These are phyloP conservation scores for Chromis chromis DNA, from an alignment of 2,797 vertebrate species.

Conservation along the genomic window DNA sequence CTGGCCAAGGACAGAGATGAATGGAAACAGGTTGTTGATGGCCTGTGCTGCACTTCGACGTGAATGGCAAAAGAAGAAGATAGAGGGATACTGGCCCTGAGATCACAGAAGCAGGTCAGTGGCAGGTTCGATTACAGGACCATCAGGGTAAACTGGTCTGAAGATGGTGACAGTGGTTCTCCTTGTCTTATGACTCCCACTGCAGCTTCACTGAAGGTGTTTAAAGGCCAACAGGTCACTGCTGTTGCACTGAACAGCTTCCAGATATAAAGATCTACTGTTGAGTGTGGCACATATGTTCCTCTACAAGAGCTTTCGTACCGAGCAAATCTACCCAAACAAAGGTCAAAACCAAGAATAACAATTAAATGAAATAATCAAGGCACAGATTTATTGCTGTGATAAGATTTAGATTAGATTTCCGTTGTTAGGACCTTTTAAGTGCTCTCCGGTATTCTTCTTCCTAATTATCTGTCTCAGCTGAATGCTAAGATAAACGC, in stretches of 20 bases:
- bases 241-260: not conserved
- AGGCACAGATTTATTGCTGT: not conserved
- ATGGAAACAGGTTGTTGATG: too few species aligned
- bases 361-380: not conserved
- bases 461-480: conserved; percentile 8
- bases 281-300: not conserved
- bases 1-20: too few species aligned
- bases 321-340: not conserved
- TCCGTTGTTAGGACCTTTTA: not conserved
- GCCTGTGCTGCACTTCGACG: too few species aligned
- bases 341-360: conserved; percentile 10
- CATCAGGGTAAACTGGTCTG: not conserved
- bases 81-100: not conserved
- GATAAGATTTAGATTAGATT: not conserved
- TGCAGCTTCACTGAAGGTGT: not conserved
- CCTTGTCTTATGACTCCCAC: not conserved
- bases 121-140: not conserved
- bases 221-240: not conserved
- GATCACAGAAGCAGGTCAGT: not conserved
- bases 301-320: not conserved
- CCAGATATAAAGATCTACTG: not conserved
- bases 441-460: not conserved
- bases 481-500: not conserved
- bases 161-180: not conserved
- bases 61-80: too few species aligned